Percentiles rank a stretch among this genome's conserved stretches.
Evolutionary conservation across 2,113 vertebrate genomes (phyloP).

Genomic region (Lutjanus erythropterus): DNA sequence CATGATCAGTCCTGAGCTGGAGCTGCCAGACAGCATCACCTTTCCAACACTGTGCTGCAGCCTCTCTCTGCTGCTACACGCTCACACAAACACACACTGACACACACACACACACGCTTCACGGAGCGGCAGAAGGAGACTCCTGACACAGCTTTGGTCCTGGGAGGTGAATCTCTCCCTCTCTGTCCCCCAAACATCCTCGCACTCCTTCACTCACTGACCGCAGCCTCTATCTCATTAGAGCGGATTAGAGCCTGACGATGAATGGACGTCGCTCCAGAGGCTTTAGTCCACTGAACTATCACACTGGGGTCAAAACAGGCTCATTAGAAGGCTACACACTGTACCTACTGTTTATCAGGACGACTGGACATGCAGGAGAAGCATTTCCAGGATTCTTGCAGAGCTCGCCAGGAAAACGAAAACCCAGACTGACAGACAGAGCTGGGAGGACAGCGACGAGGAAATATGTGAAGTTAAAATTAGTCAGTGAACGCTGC

Average conservation of each 20-base stretch:
- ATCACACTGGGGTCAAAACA: conserved; percentile 50
- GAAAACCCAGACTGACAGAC: background rate
- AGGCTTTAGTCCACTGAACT: conserved; percentile 71
- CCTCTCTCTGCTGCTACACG: background rate
- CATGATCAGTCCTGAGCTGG: conserved; percentile 44
- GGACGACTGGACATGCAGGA: conserved; percentile 25
- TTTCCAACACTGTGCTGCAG: conserved; percentile 36
- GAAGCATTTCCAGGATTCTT: conserved; percentile 17
- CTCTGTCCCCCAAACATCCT: conserved; percentile 36
- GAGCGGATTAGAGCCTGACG: conserved; percentile 74
- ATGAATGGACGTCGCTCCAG: conserved; percentile 69
- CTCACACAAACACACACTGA: background rate
- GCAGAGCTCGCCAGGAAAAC: conserved; percentile 18
- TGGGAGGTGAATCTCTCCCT: conserved; percentile 47
- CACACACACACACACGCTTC: background rate
- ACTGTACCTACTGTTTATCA: conserved; percentile 50
- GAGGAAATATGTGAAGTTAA: background rate
- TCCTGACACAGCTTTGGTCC: conserved; percentile 62
- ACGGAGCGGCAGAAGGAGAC: conserved; percentile 34
- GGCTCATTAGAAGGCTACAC: conserved; percentile 55
- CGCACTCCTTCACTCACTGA: conserved; percentile 20
- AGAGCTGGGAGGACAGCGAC: background rate
- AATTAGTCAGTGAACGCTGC: background rate
- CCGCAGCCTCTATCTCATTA: conserved; percentile 73
- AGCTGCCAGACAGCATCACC: conserved; percentile 58